Conservation (phyloP, 2,888 invertebrate species). For the Phengaris arion region DNA sequence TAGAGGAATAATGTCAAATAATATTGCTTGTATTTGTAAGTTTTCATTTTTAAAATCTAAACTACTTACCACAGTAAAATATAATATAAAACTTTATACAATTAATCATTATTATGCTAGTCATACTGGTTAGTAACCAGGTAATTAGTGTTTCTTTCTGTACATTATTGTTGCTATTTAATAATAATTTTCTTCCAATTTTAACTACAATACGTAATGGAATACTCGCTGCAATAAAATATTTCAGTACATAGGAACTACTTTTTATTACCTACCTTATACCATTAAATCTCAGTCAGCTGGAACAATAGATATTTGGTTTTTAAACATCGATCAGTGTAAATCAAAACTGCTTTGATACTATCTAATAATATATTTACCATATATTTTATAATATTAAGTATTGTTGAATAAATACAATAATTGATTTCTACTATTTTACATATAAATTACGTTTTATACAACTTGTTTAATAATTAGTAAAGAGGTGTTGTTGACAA, state of each 20-base stretch:
- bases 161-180: neutral
- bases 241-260: neutral
- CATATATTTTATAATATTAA: neutral
- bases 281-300: slow-evolving; percentile 1
- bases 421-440: slow-evolving; percentile 8
- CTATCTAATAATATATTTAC: neutral
- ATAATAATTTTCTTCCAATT: neutral
- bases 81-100: neutral
- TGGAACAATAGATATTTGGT: neutral
- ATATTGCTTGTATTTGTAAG: neutral
- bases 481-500: slow-evolving; percentile 61
- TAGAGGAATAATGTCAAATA: too few species aligned
- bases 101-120: neutral
- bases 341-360: neutral
- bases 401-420: slow-evolving; percentile 1
- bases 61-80: neutral
- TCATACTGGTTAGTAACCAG: neutral
- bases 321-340: neutral
- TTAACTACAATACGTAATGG: neutral
- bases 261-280: slow-evolving; percentile 6
- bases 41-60: neutral
- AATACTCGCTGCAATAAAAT: neutral
- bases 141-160: neutral
- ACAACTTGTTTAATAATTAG: slow-evolving; percentile 58
- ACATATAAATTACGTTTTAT: slow-evolving; percentile 29